phyloP scores from a whole-genome alignment of 2,888 invertebrate genomes.

The Gnatocerus cornutus region DNA sequence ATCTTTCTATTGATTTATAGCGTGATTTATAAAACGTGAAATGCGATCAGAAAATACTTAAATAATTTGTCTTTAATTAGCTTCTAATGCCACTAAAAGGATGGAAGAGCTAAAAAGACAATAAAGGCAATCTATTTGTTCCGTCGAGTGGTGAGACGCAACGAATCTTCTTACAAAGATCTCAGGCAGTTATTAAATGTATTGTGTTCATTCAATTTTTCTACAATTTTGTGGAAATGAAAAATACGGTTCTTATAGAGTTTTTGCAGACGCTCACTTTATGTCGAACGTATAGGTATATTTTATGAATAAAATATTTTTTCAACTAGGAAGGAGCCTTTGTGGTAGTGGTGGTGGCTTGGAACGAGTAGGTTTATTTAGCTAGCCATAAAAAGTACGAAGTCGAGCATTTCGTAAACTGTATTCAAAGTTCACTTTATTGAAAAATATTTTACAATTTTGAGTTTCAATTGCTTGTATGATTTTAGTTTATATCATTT shows the following conservation, averaged over 20 bases:
- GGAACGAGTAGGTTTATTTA: too few relatives aligned
- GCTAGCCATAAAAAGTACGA: too few relatives aligned
- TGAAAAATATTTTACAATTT: too few relatives aligned
- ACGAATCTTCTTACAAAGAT: constrained; percentile 22
- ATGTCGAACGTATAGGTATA: constrained; percentile 11
- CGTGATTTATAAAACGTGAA: constrained; percentile 25
- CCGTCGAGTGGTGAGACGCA: constrained; percentile 17
- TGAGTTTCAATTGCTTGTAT: too few relatives aligned
- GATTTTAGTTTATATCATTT: too few relatives aligned
- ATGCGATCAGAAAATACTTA: constrained; percentile 16
- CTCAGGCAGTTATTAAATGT: constrained; percentile 40
- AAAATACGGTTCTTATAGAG: background rate
- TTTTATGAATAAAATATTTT: constrained; percentile 35
- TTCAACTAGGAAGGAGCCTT: background rate
- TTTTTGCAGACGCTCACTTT: constrained; percentile 3
- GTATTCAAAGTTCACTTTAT: too few relatives aligned
- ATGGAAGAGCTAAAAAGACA: background rate
- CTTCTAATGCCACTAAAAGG: background rate
- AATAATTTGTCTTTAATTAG: constrained; percentile 22
- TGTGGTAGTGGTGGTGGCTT: too few relatives aligned
- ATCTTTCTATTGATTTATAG: constrained; percentile 34
- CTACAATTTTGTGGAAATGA: background rate
- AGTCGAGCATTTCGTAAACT: too few relatives aligned
- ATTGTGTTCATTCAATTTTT: constrained; percentile 37
- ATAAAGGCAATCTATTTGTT: constrained; percentile 29